Evolutionary conservation across 2,888 invertebrate species (phyloP), one percentile per base, ranked within the genome.

Genomic region (Criorhina ranunculi): DNA sequence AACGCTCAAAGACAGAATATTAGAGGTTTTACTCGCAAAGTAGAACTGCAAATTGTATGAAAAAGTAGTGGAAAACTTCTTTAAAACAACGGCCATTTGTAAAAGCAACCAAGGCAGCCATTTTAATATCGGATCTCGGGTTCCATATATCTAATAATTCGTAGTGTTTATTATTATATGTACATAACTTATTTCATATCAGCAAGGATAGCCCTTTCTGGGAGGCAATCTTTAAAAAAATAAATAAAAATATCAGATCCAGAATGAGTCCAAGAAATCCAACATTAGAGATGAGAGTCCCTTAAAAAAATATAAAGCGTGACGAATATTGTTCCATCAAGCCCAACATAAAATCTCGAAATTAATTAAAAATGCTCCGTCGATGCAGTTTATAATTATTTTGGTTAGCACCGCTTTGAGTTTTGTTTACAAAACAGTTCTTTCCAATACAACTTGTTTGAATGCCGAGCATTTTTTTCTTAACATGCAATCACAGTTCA

Each of bases 371-470:
- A 53, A n/a, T 53, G 24, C 49, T 31, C 12, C 29, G 29, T 6
- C 53, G 12, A 4, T 42, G 40, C 51, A 35, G 29, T 24, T 19
- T 15, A 17, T 46, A 19, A 35, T 31, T 4, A 31, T 44, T 69
- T 33, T 42, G 8, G 11, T 37, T 46, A 59, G 46, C 42, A 7
- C 33, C 7, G 7, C 57, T 19, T 17, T 19, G 12, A 44, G 33
- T 44, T 11, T 69, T 59, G 35, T 59, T 57, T 57, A 70, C 44
- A 59, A 69, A 60, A 15, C 15, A n/a, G 0, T n/a, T 15, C 15
- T n/a, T 5, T n/a, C 19, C 8, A 46, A 60, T 31, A 15, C 6
- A 7, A 49, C 24, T 24, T 24, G 24, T 24, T 1, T 24, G 46
- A 64, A 31, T 67, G n/a, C n/a, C n/a, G n/a, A n/a, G n/a, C n/a